These are phyloP conservation scores for Tineola bisselliella DNA, from an alignment of 2,888 invertebrate species.

Conservation along the genomic window DNA sequence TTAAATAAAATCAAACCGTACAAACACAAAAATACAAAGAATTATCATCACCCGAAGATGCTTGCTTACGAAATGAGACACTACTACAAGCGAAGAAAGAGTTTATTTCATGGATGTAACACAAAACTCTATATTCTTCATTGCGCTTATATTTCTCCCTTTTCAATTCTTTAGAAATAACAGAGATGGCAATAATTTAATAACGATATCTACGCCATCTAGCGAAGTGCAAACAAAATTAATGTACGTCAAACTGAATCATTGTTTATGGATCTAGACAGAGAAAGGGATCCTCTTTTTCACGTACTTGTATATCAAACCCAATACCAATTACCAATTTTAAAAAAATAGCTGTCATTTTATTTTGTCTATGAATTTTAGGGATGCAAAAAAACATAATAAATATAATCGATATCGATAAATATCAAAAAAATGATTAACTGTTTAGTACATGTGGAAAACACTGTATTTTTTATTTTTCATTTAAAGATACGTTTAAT, in stretches of 20 bases:
- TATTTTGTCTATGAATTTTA: too few relatives aligned
- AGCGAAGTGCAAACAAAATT: neutral
- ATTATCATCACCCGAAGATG: neutral
- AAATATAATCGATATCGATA: too few relatives aligned
- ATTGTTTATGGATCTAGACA: neutral
- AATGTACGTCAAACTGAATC: neutral
- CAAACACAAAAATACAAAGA: constrained; percentile 1
- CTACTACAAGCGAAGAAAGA: constrained; percentile 8
- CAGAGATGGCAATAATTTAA: constrained; percentile 8
- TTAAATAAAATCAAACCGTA: neutral
- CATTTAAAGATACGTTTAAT: too few relatives aligned
- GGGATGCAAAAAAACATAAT: too few relatives aligned
- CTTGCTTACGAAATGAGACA: constrained; percentile 9
- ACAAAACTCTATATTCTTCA: neutral
- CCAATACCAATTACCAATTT: too few relatives aligned
- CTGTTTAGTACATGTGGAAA: too few relatives aligned
- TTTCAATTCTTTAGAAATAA: constrained; percentile 6
- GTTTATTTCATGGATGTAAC: constrained; percentile 3
- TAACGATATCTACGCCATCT: neutral
- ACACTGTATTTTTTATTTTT: too few relatives aligned
- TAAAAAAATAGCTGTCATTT: too few relatives aligned
- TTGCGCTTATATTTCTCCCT: neutral
- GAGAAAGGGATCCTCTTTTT: too few relatives aligned
- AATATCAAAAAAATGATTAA: too few relatives aligned
- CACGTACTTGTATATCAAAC: too few relatives aligned